Base-by-base conservation (phyloP, 2,113 vertebrate species). In the Psettodes erumei region DNA sequence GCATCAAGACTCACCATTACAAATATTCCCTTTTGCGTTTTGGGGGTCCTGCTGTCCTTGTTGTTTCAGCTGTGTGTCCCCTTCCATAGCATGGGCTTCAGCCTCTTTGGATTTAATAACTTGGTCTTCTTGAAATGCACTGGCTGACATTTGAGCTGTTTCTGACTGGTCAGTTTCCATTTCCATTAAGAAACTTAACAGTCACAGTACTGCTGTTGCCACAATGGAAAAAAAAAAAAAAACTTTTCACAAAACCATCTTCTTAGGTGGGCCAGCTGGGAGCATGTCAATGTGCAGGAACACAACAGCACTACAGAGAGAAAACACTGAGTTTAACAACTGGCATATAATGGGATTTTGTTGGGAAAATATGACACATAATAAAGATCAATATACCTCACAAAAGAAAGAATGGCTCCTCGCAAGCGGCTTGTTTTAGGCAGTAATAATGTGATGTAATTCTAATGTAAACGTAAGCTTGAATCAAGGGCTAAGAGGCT, bases 1-100 rank as follows among this genome's bases (percentile, higher is more conserved):
- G 18, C 13, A 68, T 67, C 8, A 32, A 16, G 27, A 84, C 93
- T 91, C 65, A 94, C 93, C 91, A 65, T 93, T 93, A 38, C 50
- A 62, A 53, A 90, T 25, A 45, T 45, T 69, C 61, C 60, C 79
- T 19, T 80, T 76, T 53, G 58, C 27, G 16, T 55, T 32, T 9
- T 45, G 65, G 28, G 61, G 27, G 28, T 66, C 67, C 18, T 87
- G 86, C 67, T 72, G 68, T 19, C 50, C 79, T 60, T 68, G 60
- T 23, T 83, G 62, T 55, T 76, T 86, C 32, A 82, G 12, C 4
- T 32, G 47, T 16, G 23, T 59, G 30, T 80, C 67, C 59, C 7
- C 32, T 6, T 74, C 81, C 45, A 50, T 19, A 67, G 62, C 4
- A 61, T 50, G 40, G 35, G 1, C 45, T 66, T 61, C 71, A 69